A percentile compares a stretch with the other conserved stretches of the same genome.
These are phyloP conservation scores for Pherbina coryleti DNA, from an alignment of 2,888 invertebrate species.

Conservation along the genomic window DNA sequence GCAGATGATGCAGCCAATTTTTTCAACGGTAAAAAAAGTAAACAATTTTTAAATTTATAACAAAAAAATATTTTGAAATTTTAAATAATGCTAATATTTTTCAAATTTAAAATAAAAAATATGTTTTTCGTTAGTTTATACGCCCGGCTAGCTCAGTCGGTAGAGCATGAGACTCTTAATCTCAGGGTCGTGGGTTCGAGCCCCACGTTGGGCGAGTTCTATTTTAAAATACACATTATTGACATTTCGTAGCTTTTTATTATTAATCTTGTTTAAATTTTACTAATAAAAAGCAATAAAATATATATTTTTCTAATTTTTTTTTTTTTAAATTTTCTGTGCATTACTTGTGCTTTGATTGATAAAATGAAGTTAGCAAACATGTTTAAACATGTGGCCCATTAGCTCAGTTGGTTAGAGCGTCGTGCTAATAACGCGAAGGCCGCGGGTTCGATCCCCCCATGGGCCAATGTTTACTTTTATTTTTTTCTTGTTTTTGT, in stretches of 20 bases:
- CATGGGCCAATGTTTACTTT: slow-evolving; percentile 63
- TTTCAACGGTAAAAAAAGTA: too few species aligned
- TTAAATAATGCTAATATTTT: too few species aligned
- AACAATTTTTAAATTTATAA: too few species aligned
- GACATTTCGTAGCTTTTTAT: background rate
- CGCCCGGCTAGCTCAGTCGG: slow-evolving; percentile 70
- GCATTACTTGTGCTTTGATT: background rate
- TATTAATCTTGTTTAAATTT: too few species aligned
- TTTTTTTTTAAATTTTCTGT: background rate
- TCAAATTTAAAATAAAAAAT: too few species aligned
- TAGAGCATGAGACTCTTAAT: slow-evolving; percentile 70
- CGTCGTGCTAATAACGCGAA: slow-evolving; percentile 71
- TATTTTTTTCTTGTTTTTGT: background rate
- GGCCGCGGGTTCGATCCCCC: slow-evolving; percentile 70
- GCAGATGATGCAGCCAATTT: too few species aligned
- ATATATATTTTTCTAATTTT: too few species aligned
- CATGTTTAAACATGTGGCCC: slow-evolving; percentile 55
- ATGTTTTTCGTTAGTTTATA: slow-evolving; percentile 17
- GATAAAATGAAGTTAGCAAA: background rate
- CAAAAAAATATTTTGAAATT: too few species aligned
- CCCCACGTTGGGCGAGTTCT: slow-evolving; percentile 66
- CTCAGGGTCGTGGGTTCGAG: slow-evolving; percentile 70
- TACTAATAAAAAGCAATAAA: background rate
- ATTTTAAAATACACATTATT: slow-evolving; percentile 20
- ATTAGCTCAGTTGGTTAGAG: slow-evolving; percentile 71